phyloP scores from a whole-genome alignment of 2,113 vertebrate species.

The Antechinus flavipes region DNA sequence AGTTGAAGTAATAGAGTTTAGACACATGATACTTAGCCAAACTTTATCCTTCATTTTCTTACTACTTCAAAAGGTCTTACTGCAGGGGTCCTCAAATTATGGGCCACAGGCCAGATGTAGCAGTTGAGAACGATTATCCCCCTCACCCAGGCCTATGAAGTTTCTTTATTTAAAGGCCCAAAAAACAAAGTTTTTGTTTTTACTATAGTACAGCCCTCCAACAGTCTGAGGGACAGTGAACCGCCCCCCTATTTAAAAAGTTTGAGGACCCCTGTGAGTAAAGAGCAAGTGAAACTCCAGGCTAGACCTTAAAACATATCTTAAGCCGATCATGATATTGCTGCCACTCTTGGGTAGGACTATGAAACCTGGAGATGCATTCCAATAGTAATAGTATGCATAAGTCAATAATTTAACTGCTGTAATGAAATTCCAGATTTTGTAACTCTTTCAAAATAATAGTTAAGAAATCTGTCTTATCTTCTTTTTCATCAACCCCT shows the following conservation, averaged over 20 bases:
- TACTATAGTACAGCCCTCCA: too few species aligned
- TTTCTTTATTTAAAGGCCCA: too few species aligned
- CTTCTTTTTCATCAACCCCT: neutral
- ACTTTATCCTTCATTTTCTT: neutral
- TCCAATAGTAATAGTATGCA: neutral
- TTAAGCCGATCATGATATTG: neutral
- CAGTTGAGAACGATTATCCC: too few species aligned
- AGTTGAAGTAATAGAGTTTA: neutral
- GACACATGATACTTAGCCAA: neutral
- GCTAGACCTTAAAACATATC: neutral
- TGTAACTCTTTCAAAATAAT: neutral
- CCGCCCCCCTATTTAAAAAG: too few species aligned
- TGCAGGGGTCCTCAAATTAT: too few species aligned
- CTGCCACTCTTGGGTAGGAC: neutral
- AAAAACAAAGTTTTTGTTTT: too few species aligned
- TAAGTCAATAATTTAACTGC: neutral
- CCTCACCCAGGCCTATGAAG: too few species aligned
- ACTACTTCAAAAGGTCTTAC: neutral
- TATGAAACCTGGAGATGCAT: neutral
- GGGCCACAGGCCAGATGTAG: too few species aligned
- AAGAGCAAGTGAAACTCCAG: neutral
- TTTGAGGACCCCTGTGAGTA: too few species aligned
- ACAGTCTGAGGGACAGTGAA: too few species aligned
- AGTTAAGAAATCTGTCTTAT: neutral
- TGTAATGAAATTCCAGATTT: conserved; percentile 1